A percentile compares a stretch with the other conserved stretches of the same genome.
These are phyloP conservation scores for Brachyrhaphis roseni DNA, from an alignment of 2,797 vertebrate species.

Conservation along the genomic window DNA sequence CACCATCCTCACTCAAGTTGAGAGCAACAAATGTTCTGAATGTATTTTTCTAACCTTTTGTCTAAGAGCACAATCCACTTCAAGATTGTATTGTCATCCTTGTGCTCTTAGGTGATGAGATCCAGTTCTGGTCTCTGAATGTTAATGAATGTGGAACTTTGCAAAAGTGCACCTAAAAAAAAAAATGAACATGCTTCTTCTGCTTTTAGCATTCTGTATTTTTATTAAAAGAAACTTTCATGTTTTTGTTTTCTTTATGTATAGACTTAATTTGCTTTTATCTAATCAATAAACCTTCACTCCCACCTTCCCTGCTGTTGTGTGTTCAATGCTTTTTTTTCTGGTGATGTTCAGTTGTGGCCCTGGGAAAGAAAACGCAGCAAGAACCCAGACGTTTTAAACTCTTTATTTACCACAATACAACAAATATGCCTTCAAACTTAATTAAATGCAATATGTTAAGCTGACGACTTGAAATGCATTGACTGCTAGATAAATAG, in stretches of 20 bases:
- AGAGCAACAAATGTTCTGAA: constrained; percentile 67
- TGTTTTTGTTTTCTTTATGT: constrained; percentile 75
- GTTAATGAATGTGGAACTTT: constrained; percentile 77
- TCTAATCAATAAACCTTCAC: constrained; percentile 77
- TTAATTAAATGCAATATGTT: constrained; percentile 14
- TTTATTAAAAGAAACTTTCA: constrained; percentile 57
- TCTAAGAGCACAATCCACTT: constrained; percentile 70
- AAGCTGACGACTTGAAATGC: constrained; percentile 33
- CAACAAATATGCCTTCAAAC: constrained; percentile 29
- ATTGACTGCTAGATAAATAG: constrained; percentile 58
- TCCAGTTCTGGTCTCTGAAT: constrained; percentile 70
- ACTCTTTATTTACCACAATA: constrained; percentile 47
- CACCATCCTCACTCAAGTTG: constrained; percentile 26
- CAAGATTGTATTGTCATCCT: constrained; percentile 69
- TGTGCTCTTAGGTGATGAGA: constrained; percentile 69
- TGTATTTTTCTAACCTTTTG: constrained; percentile 72
- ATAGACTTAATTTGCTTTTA: constrained; percentile 70
- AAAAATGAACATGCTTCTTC: constrained; percentile 71
- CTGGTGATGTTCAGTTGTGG: background rate
- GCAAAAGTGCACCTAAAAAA: constrained; percentile 67
- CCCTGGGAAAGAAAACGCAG: constrained; percentile 9
- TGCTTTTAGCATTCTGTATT: constrained; percentile 77
- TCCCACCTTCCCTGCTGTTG: constrained; percentile 42
- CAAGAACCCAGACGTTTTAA: constrained; percentile 20
- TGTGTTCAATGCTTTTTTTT: background rate